Evolutionary conservation across 2,797 vertebrate species (phyloP).

Genomic region (Bradypus variegatus): DNA sequence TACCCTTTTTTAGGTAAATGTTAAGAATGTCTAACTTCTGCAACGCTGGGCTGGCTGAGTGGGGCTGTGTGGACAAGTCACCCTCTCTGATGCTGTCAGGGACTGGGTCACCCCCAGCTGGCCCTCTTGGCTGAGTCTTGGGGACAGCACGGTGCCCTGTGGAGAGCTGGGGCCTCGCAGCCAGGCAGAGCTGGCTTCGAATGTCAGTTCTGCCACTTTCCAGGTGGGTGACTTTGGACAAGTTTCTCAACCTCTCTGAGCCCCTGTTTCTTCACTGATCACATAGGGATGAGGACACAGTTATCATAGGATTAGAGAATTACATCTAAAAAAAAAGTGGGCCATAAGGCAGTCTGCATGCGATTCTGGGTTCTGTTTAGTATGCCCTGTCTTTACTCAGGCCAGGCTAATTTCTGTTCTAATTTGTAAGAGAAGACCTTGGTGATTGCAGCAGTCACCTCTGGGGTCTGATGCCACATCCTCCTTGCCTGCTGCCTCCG

Average conservation of each 20-base stretch:
- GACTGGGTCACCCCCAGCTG: background rate
- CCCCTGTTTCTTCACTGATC: background rate
- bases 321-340: background rate
- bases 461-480: too few species aligned
- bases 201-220: background rate
- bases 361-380: too few species aligned
- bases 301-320: background rate
- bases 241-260: background rate
- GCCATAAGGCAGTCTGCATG: background rate
- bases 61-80: background rate
- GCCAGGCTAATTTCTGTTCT: too few species aligned
- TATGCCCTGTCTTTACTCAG: too few species aligned
- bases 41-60: background rate
- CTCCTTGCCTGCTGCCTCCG: too few species aligned
- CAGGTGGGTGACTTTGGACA: background rate
- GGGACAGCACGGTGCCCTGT: background rate
- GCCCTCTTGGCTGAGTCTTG: background rate
- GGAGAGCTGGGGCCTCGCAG: background rate
- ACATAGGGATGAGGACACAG: background rate
- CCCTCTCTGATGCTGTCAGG: background rate
- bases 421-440: too few species aligned
- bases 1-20: background rate
- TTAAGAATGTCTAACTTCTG: background rate
- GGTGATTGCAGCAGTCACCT: too few species aligned
- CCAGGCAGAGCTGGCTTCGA: background rate